Percentiles rank a stretch among this genome's conserved stretches.
These are phyloP conservation scores for Dryobota labecula DNA, from an alignment of 2,888 invertebrate genomes.

Conservation along the genomic window DNA sequence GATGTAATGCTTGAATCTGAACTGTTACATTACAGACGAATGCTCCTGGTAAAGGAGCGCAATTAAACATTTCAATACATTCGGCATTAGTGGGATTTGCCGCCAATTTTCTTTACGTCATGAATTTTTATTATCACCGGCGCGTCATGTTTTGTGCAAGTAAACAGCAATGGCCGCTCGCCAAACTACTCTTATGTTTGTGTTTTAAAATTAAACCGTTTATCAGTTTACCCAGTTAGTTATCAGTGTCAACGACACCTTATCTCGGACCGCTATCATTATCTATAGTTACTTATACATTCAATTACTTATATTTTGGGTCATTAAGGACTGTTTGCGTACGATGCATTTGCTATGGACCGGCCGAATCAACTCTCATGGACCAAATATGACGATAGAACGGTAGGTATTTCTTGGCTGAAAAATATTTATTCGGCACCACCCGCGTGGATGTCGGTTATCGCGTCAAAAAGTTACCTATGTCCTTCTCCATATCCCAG, in stretches of 20 bases:
- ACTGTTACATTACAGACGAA: too few species aligned
- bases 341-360: conserved; percentile 24
- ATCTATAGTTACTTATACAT: conserved; percentile 72
- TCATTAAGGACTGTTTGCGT: conserved; percentile 72
- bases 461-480: too few species aligned
- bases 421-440: background rate
- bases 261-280: conserved; percentile 78
- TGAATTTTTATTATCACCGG: background rate
- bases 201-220: conserved; percentile 65
- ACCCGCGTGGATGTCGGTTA: too few species aligned
- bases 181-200: conserved; percentile 48
- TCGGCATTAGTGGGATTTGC: conserved; percentile 20
- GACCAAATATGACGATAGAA: background rate
- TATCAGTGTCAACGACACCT: conserved; percentile 84
- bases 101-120: conserved; percentile 24
- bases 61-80: conserved; percentile 10
- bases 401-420: background rate
- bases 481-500: too few species aligned
- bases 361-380: background rate
- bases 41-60: too few species aligned
- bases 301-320: conserved; percentile 77
- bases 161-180: conserved; percentile 44
- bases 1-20: too few species aligned
- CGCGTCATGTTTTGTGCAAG: conserved; percentile 32
- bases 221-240: conserved; percentile 78